Conservation (phyloP, 1,140 invertebrate species). For the Panulirus ornatus region DNA sequence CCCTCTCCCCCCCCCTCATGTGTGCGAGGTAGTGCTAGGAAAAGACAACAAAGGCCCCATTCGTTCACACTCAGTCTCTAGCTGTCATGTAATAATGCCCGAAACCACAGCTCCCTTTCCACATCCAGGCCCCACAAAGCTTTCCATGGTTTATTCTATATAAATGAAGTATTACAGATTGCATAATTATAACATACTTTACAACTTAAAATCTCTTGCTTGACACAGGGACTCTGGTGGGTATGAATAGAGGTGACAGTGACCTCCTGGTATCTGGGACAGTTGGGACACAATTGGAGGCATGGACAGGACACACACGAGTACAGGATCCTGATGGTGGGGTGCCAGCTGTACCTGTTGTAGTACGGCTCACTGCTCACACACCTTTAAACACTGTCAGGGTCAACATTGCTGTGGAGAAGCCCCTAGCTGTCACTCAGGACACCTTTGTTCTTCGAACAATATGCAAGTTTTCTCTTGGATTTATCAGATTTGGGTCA, state of each 20-base stretch:
- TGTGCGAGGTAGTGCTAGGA: too few species aligned
- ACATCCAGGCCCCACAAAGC: too few species aligned
- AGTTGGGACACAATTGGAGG: conserved; percentile 78
- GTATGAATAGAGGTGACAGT: conserved; percentile 41
- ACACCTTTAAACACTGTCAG: conserved; percentile 81
- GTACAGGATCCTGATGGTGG: conserved; percentile 75
- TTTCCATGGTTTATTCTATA: too few species aligned
- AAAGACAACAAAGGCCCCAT: too few species aligned
- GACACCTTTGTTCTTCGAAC: conserved; percentile 79
- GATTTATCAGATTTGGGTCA: background rate
- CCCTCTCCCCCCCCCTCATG: too few species aligned
- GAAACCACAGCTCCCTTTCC: too few species aligned
- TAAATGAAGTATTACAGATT: too few species aligned
- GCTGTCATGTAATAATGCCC: too few species aligned
- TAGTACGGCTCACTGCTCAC: conserved; percentile 79
- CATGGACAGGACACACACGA: conserved; percentile 68
- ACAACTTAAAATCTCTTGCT: too few species aligned
- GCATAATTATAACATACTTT: too few species aligned
- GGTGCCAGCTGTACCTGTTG: conserved; percentile 79
- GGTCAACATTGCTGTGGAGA: conserved; percentile 80
- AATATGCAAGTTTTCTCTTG: conserved; percentile 79
- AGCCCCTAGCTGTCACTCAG: conserved; percentile 80
- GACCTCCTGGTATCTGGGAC: conserved; percentile 79
- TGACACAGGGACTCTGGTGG: conserved; percentile 30
- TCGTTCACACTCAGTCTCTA: too few species aligned